Evolutionary conservation across 2,797 vertebrate genomes (phyloP), one percentile per base, ranked within the genome.

Genomic region (Pterois miles): DNA sequence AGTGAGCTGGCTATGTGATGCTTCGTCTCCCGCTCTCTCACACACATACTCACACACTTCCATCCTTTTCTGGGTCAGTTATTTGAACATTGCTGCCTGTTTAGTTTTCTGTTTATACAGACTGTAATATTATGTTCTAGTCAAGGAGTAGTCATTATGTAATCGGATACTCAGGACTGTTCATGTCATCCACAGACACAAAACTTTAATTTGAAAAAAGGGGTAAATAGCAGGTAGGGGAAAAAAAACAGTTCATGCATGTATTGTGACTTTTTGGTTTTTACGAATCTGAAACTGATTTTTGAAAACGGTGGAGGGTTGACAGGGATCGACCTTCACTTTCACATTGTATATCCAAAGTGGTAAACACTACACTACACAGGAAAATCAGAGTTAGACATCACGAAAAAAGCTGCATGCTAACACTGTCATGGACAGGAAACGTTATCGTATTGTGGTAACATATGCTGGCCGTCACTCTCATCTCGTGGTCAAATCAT

Each of bases 21-120:
- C 57, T 63, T 46, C 18, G 16, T 46, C 25, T 62, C 23, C 71
- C 29, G 23, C 48, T 12, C 43, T 34, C 12, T 1, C 65, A 27
- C 46, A 48, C 31, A 38, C 18, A 72, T 43, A 34, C 5, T 59
- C 29, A 14, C 48, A 73, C 14, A 72, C 8, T 11, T 33, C 14
- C 64, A 66, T 50, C 20, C 6, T 27, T 84, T 78, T 84, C 73
- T 74, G 65, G 81, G 77, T 90, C 74, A 86, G 43, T 80, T 86
- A 82, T 76, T 71, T 79, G 38, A 78, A 82, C 65, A 60, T 66
- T 34, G 48, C 43, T 48, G 65, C 31, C 50, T 78, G 68, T 75
- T 69, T 65, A 74, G 34, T 63, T 71, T 80, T 50, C 38, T 74
- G 71, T 60, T 78, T 50, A 27, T 59, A 71, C 50, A 48, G 48